Percentiles rank a stretch among this genome's conserved stretches.
Conservation (phyloP, 2,888 invertebrate genomes). For the Anthophora plumipes region DNA sequence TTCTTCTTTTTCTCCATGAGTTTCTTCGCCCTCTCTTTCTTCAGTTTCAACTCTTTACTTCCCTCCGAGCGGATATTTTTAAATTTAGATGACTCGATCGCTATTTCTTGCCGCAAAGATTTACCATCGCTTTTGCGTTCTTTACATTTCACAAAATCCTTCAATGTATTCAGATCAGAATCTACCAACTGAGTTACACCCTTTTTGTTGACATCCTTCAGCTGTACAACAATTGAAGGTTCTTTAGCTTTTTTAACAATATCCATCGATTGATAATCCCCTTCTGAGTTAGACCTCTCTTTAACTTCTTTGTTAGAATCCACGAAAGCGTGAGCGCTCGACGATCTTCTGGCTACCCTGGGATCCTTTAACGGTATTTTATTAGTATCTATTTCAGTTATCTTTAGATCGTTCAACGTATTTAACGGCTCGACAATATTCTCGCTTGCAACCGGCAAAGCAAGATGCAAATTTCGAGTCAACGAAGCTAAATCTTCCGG, state of each 20-base stretch:
- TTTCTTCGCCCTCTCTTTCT: conserved; percentile 58
- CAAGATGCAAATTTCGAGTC: neutral
- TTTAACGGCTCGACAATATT: neutral
- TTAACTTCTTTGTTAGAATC: neutral
- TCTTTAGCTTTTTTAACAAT: neutral
- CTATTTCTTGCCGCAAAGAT: neutral
- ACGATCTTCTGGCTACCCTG: neutral
- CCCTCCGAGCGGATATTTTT: conserved; percentile 79
- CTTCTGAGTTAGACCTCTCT: neutral
- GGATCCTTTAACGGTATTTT: neutral
- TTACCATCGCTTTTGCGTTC: neutral
- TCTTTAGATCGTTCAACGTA: neutral
- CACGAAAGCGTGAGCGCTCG: too few species aligned
- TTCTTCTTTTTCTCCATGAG: conserved; percentile 21
- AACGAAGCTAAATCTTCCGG: neutral
- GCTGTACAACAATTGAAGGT: neutral
- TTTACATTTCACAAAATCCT: neutral
- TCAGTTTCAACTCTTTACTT: conserved; percentile 77
- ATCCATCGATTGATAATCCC: neutral
- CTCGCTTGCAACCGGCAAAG: neutral
- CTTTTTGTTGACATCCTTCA: neutral
- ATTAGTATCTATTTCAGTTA: neutral
- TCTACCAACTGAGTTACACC: neutral
- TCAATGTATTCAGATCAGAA: neutral
- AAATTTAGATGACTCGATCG: conserved; percentile 67